Conservation (phyloP, 2,113 vertebrate genomes). For the Zapus hudsonius region DNA sequence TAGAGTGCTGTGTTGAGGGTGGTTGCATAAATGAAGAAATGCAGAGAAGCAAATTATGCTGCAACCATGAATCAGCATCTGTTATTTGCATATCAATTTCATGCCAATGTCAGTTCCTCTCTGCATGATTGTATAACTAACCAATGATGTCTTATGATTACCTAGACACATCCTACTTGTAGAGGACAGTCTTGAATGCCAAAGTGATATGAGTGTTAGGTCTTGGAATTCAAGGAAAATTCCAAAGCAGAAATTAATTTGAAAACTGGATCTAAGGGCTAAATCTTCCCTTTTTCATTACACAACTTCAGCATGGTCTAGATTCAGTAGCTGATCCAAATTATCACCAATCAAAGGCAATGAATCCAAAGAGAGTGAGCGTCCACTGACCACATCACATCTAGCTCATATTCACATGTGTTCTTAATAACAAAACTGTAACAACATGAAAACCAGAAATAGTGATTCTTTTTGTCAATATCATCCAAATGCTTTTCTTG, state of each 20-base stretch:
- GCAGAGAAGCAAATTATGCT: background rate
- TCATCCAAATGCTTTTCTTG: conserved; percentile 37
- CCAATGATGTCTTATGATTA: background rate
- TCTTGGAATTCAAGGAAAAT: background rate
- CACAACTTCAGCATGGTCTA: background rate
- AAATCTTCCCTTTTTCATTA: background rate
- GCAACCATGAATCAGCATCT: background rate
- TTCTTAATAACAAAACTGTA: conserved; percentile 38
- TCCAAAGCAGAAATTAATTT: background rate
- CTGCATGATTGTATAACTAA: background rate
- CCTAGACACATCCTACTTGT: background rate
- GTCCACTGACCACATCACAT: background rate
- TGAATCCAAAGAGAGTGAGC: background rate
- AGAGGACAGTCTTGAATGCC: background rate
- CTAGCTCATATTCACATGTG: conserved; percentile 10
- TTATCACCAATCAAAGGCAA: background rate
- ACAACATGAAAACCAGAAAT: background rate
- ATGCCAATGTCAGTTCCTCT: background rate
- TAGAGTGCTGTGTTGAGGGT: background rate
- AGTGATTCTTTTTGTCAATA: conserved; percentile 7
- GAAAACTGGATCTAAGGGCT: background rate
- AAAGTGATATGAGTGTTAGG: background rate
- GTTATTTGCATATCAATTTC: conserved; percentile 8
- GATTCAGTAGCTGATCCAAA: conserved; percentile 31
- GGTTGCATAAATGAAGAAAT: conserved; percentile 21